Conservation (phyloP, 2,888 invertebrate genomes). For the Epirrhoe tristata region DNA sequence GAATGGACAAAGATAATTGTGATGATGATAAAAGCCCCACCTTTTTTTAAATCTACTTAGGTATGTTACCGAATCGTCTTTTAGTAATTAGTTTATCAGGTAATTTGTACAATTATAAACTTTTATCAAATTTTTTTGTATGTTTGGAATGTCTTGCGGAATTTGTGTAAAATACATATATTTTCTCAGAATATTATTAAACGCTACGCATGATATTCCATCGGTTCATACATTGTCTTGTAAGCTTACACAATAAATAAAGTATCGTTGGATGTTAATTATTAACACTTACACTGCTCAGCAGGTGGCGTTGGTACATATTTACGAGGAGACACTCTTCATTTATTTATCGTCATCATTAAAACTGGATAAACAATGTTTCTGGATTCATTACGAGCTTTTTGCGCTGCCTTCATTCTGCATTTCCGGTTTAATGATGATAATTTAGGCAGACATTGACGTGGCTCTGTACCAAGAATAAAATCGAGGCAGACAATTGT, state of each 20-base stretch:
- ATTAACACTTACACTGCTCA: slow-evolving; percentile 44
- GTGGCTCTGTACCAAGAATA: background rate
- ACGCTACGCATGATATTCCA: background rate
- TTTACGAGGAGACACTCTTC: slow-evolving; percentile 47
- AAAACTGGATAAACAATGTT: slow-evolving; percentile 39
- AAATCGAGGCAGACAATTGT: background rate
- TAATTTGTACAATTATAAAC: no score
- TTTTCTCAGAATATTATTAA: background rate
- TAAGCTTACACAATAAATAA: slow-evolving; percentile 32
- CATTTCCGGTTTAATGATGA: slow-evolving; percentile 4
- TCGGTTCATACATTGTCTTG: background rate
- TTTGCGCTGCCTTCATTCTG: slow-evolving; percentile 3
- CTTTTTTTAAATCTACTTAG: no score
- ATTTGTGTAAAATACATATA: background rate
- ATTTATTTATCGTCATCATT: slow-evolving; percentile 49
- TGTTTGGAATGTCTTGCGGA: no score
- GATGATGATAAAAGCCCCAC: no score
- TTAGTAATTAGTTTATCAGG: no score
- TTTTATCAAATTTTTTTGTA: no score
- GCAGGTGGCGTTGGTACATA: slow-evolving; percentile 38
- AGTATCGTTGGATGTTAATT: slow-evolving; percentile 31
- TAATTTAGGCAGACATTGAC: background rate
- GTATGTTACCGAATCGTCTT: no score
- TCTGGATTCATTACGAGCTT: slow-evolving; percentile 10
- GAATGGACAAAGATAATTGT: no score